Base-by-base conservation (phyloP, 2,888 invertebrate genomes). In the Siphonodentalium dalli region DNA sequence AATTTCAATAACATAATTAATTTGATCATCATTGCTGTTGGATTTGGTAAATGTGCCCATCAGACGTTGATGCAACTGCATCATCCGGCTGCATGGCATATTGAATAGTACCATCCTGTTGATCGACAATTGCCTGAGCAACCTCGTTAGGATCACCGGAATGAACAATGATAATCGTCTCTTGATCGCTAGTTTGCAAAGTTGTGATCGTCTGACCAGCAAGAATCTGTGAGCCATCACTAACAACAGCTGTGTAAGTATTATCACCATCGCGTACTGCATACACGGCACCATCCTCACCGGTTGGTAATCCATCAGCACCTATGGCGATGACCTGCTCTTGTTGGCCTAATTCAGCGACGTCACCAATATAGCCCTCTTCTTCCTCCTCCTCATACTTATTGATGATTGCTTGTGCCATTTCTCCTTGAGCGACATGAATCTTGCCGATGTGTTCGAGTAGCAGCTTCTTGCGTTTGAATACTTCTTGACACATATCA, bases 401-500 rank as follows among this genome's bases (percentile, higher is more conserved):
- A 21, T 66, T 59, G 31, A 74, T 72, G 49, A 75, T 74, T 11
- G 74, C 72, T 52, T 74, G 73, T 20, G 74, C 74, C 15, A 70
- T 63, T 48, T 74, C 74, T 8, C 74, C 74, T 38, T 71, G 72
- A 24, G 74, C 68, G 8, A 74, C 75, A 42, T 74, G 73, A 15
- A 74, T 64, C 54, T 71, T 71, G 2, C 75, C 75, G 46, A 74
- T 75, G 40, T 75, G 74, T 42, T 76, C 74, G 45, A 74, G 60
- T 23, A 74, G 61, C 31, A 73, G 65, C 42, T 74, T 74, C 67
- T 76, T 75, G 18, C 75, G 57, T 46, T 76, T 75, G 61, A 75
- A 75, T 13, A 72, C 72, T 49, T 75, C 75, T 47, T 75, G 74
- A 42, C 75, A 75, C 72, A 75, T 74, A 63, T 75, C 75, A 65